These are phyloP conservation scores for Hycleus cichorii DNA, from an alignment of 1,140 invertebrate genomes.

Conservation along the genomic window DNA sequence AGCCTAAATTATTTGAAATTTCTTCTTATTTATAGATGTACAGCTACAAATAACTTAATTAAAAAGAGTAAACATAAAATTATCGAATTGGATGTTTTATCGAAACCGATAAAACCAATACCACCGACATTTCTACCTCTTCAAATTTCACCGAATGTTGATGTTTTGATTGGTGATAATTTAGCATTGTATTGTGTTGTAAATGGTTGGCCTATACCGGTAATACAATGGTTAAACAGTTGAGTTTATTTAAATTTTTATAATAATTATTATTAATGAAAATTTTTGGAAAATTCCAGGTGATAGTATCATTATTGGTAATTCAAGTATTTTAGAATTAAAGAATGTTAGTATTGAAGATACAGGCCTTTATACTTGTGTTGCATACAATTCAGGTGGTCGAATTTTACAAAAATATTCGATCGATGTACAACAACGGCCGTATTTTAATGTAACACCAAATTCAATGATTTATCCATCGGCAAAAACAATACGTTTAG, in stretches of 20 bases:
- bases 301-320: slow-evolving; percentile 25
- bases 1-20: too few relatives aligned
- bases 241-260: slow-evolving; percentile 4
- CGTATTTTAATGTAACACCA: slow-evolving; percentile 32
- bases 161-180: slow-evolving; percentile 26
- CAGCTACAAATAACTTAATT: slow-evolving; percentile 32
- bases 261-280: background rate
- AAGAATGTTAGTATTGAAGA: slow-evolving; percentile 35
- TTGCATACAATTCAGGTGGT: slow-evolving; percentile 56
- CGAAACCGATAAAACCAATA: slow-evolving; percentile 1
- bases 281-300: slow-evolving; percentile 18
- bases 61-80: slow-evolving; percentile 31
- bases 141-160: slow-evolving; percentile 21
- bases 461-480: slow-evolving; percentile 45
- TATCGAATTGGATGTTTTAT: slow-evolving; percentile 22
- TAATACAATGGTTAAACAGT: slow-evolving; percentile 35
- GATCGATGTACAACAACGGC: slow-evolving; percentile 26
- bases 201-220: slow-evolving; percentile 33
- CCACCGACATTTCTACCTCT: slow-evolving; percentile 29
- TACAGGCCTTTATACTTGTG: slow-evolving; percentile 67
- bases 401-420: slow-evolving; percentile 11
- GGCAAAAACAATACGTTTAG: slow-evolving; percentile 60
- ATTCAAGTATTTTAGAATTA: slow-evolving; percentile 27
- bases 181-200: slow-evolving; percentile 29
- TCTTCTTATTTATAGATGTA: slow-evolving; percentile 29